Base-by-base conservation (phyloP, 2,888 invertebrate species). In the Deilephila elpenor region DNA sequence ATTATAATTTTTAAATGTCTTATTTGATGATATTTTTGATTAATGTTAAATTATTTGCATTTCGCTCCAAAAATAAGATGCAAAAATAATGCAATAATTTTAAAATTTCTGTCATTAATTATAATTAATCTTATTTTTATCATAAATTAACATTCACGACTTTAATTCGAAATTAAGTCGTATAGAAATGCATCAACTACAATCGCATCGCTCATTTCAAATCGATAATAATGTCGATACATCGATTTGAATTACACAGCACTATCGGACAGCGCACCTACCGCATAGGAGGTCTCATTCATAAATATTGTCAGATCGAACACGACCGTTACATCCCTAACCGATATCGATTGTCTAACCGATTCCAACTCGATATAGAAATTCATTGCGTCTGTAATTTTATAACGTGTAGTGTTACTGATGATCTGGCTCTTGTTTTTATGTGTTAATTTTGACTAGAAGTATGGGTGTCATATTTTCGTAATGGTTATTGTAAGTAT, bases 321-420 rank as follows among this genome's bases (percentile, higher is more conserved):
- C 87, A 87, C 85, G 87, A 90, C 91, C 88, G 89, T 90, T 91
- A 91, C 89, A 88, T 86, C 88, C 85, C 86, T 82, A 83, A 84
- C 83, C 84, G 85, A 87, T 89, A 88, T 86, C 87, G 87, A 87
- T 83, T 86, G 85, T 88, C 84, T 88, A 51, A 62, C 44, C 67
- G 88, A 89, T 89, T 89, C 88, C 84, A 82, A 83, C 82, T 79
- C 82, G 80, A 76, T 72, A 70, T 71, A 37, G 25, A 71, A 29
- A 51, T 73, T 56, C 61, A 59, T 74, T 74, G 73, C 25, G 60
- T 56, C 61, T 62, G 70, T 71, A 59, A 44, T 32, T 62, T 25
- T 62, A 53, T 72, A 72, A 19, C 17, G 19, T 61, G 51, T 32
- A 59, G 59, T 17, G 56, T 56, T 56, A 56, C 56, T 37, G 37